Base-by-base conservation (phyloP, 2,797 vertebrate genomes). In the Apogon talboti region DNA sequence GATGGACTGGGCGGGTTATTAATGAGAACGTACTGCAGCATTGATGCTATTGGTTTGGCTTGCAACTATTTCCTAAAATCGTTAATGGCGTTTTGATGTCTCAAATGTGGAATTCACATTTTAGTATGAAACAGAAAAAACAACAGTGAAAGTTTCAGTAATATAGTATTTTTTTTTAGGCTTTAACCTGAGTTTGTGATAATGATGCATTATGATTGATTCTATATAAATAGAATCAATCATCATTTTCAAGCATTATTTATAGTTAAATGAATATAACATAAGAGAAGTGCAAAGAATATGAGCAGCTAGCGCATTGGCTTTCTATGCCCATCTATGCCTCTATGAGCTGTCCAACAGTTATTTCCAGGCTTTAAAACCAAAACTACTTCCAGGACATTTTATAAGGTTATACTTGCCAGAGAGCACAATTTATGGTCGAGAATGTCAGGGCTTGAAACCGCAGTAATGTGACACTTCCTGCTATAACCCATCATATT, bases 11-110 rank as follows among this genome's bases (percentile, higher is more conserved):
- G 45, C 62, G 44, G 57, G 48, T 76, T 62, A 54, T 42, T 70
- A 79, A 78, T 74, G 71, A 78, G 66, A 35, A 74, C 60, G 62
- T 68, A 53, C 50, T 70, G 45, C 46, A 30, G 16, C 21, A 44
- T n/a, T 44, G 50, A 62, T 47, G 50, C 7, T 1, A 41, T 7
- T 18, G 13, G 8, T 16, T 64, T 12, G 11, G 38, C 28, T 60
- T 57, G 24, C 11, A 21, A 14, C 12, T 37, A 33, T 55, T 30
- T 63, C 18, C 44, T 60, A 28, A 28, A 28, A 28, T 28, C 24
- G n/a, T n/a, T n/a, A n/a, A 28, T 28, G 6, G 24, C 24, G 3
- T 35, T 8, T 8, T 35, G 33, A 35, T 8, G 33, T 35, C 9
- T 35, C 6, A 56, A 30, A 44, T 44, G 28, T 11, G 30, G 14